Percentiles rank a stretch among this genome's conserved stretches.
Evolutionary conservation across 2,888 invertebrate species (phyloP).

Genomic region (Autographa gamma): DNA sequence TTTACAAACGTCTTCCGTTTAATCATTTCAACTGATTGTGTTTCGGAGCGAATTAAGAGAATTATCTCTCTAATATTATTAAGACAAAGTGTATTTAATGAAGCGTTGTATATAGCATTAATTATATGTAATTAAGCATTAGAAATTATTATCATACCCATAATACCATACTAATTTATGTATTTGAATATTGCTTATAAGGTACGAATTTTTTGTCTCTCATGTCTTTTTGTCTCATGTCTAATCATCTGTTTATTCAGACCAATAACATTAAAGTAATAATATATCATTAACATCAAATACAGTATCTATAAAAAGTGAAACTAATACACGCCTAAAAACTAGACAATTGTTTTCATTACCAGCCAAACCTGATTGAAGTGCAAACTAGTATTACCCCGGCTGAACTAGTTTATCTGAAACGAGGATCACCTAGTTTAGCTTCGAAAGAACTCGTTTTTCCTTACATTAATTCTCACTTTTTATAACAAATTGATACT

Average conservation of each 20-base stretch:
- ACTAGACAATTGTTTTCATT: not conserved
- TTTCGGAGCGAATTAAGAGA: conserved; percentile 37
- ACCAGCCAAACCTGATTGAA: conserved; percentile 3
- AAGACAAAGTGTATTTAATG: conserved; percentile 21
- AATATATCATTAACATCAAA: not conserved
- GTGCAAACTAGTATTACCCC: not conserved
- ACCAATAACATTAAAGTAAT: not conserved
- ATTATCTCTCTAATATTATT: conserved; percentile 30
- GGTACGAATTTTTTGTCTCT: not conserved
- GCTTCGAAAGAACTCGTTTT: not conserved
- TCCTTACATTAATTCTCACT: conserved; percentile 3
- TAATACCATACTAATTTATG: not conserved
- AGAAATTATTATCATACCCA: not conserved
- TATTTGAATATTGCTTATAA: not conserved
- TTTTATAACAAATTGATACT: not conserved
- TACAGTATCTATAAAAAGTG: not conserved
- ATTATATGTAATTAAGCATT: not conserved
- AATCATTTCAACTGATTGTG: conserved; percentile 38
- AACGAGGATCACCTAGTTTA: conserved; percentile 8
- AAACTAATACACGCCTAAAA: conserved; percentile 2
- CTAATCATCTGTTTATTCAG: not conserved
- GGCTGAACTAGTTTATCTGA: conserved; percentile 1
- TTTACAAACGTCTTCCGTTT: conserved; percentile 59
- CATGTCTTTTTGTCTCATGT: too few relatives aligned
- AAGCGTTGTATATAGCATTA: not conserved